phyloP scores from a whole-genome alignment of 2,797 vertebrate species.

The Peromyscus nudipes region DNA sequence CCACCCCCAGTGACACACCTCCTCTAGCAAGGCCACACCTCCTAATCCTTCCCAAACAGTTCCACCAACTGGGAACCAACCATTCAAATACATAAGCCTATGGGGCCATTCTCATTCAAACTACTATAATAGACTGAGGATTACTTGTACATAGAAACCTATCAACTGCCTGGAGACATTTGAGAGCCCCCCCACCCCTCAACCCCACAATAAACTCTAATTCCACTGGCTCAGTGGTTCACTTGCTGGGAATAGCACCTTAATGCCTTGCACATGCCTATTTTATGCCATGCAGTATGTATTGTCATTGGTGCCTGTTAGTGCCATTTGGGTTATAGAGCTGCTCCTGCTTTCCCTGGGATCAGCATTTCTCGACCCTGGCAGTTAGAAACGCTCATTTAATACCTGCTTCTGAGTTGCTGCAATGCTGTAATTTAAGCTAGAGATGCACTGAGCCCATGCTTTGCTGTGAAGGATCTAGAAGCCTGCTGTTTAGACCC shows the following conservation, averaged over 20 bases:
- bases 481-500: background rate
- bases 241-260: background rate
- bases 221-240: fast-evolving
- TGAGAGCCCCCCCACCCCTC: background rate
- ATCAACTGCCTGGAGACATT: background rate
- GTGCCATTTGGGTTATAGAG: background rate
- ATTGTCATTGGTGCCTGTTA: background rate
- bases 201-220: background rate
- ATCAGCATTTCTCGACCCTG: background rate
- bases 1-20: background rate
- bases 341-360: background rate
- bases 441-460: background rate
- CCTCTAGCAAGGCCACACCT: background rate
- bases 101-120: background rate
- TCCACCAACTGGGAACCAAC: background rate
- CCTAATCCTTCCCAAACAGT: background rate
- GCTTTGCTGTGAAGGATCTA: background rate
- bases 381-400: background rate
- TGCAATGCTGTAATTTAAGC: background rate
- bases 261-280: too few relatives aligned
- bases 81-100: background rate
- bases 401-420: background rate
- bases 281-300: fast-evolving
- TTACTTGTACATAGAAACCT: background rate
- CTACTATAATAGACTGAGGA: background rate